These are phyloP conservation scores for Salminus brasiliensis DNA, from an alignment of 2,113 vertebrate genomes.

Conservation along the genomic window DNA sequence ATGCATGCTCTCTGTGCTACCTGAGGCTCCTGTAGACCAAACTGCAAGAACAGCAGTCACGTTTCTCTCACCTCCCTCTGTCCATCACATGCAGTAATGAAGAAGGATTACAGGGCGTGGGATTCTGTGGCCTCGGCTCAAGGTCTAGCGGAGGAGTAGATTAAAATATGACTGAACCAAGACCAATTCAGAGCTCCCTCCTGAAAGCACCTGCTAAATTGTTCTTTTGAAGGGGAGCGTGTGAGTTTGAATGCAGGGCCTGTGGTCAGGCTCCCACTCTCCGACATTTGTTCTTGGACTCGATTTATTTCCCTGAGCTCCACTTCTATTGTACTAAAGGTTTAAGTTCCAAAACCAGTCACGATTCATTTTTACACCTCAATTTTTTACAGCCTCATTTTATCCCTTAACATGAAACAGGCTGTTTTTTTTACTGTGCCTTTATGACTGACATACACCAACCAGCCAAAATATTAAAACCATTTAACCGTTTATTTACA, in stretches of 20 bases:
- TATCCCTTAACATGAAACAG: no score
- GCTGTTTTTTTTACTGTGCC: no score
- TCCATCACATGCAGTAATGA: slow-evolving; percentile 33
- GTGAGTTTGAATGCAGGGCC: no score
- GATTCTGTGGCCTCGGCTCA: slow-evolving; percentile 18
- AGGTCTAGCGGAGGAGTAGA: slow-evolving; percentile 26
- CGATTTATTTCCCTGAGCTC: no score
- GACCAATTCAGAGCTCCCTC: slow-evolving; percentile 26
- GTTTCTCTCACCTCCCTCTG: slow-evolving; percentile 34
- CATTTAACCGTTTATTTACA: no score
- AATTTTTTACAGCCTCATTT: no score
- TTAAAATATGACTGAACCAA: slow-evolving; percentile 17
- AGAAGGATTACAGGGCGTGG: slow-evolving; percentile 31
- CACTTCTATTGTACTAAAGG: no score
- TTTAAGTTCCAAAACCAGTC: no score
- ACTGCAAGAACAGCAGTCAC: slow-evolving; percentile 22
- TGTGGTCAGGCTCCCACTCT: background rate
- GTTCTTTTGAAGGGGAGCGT: background rate
- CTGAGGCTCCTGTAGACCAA: slow-evolving; percentile 38
- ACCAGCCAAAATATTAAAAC: no score
- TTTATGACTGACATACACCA: no score
- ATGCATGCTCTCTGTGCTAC: slow-evolving; percentile 52
- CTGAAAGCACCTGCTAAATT: slow-evolving; percentile 22
- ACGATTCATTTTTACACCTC: no score
- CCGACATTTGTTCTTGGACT: background rate